Evolutionary conservation across 1,140 invertebrate genomes (phyloP).

Genomic region (Fopius arisanus): DNA sequence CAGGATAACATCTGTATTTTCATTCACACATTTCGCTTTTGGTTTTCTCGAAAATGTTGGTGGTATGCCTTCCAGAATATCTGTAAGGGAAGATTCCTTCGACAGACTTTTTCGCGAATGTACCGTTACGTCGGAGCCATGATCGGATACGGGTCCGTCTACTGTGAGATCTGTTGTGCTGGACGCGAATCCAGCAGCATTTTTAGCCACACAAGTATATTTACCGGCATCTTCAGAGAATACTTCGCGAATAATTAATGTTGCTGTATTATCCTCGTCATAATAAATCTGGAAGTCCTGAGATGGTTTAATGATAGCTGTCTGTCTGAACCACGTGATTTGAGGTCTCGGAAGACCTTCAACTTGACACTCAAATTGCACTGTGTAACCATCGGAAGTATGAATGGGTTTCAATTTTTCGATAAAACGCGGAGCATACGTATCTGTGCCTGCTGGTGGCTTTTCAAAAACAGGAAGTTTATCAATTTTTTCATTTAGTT

Average conservation of each 20-base stretch:
- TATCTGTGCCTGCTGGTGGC: constrained; percentile 69
- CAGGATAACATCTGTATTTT: constrained; percentile 80
- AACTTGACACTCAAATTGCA: constrained; percentile 90
- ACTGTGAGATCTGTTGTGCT: constrained; percentile 90
- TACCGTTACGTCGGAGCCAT: constrained; percentile 83
- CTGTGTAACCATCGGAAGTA: constrained; percentile 85
- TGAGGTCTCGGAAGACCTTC: constrained; percentile 88
- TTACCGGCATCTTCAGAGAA: constrained; percentile 96
- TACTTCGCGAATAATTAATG: constrained; percentile 92
- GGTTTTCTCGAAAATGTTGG: constrained; percentile 91
- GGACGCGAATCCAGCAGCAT: constrained; percentile 90
- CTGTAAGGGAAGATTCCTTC: constrained; percentile 87
- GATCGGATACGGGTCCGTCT: constrained; percentile 86
- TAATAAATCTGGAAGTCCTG: constrained; percentile 93
- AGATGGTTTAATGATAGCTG: constrained; percentile 89
- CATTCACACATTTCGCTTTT: constrained; percentile 82
- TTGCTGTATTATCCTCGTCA: constrained; percentile 90
- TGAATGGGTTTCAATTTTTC: constrained; percentile 85
- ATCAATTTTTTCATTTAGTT: constrained; percentile 89
- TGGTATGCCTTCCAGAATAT: constrained; percentile 90
- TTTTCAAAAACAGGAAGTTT: constrained; percentile 87
- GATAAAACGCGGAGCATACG: constrained; percentile 83
- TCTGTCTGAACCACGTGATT: constrained; percentile 95
- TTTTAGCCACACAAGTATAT: constrained; percentile 96
- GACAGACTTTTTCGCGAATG: constrained; percentile 83